phyloP scores from a whole-genome alignment of 2,888 invertebrate genomes.

The Acleris emargana region DNA sequence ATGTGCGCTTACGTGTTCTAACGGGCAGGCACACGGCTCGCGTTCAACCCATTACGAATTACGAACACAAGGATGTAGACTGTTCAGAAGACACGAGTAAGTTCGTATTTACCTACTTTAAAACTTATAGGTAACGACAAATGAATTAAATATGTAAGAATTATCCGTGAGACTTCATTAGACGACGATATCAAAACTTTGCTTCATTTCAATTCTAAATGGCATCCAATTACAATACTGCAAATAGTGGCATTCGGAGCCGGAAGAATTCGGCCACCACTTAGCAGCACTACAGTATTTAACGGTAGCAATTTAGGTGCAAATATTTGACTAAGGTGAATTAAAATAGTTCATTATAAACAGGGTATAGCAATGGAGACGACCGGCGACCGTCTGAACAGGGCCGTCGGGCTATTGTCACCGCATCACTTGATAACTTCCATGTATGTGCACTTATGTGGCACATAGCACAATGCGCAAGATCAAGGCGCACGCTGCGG shows the following conservation, averaged over 20 bases:
- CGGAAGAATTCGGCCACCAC: slow-evolving; percentile 31
- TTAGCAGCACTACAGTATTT: slow-evolving; percentile 29
- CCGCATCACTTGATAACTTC: slow-evolving; percentile 63
- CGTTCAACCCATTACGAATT: slow-evolving; percentile 23
- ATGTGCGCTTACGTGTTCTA: slow-evolving; percentile 29
- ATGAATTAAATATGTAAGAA: too few relatives aligned
- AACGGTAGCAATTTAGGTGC: slow-evolving; percentile 22
- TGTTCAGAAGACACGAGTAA: not conserved
- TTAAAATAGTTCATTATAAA: slow-evolving; percentile 47
- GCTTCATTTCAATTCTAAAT: slow-evolving; percentile 30
- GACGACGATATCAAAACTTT: not conserved
- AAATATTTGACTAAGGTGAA: slow-evolving; percentile 16
- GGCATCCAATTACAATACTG: slow-evolving; percentile 26
- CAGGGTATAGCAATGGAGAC: slow-evolving; percentile 73
- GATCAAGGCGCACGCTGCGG: slow-evolving; percentile 69
- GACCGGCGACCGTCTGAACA: slow-evolving; percentile 77
- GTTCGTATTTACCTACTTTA: not conserved
- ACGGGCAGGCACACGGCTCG: slow-evolving; percentile 20
- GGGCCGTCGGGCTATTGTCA: slow-evolving; percentile 72
- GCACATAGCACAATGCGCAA: slow-evolving; percentile 52
- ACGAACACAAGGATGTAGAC: slow-evolving; percentile 19
- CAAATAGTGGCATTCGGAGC: slow-evolving; percentile 24
- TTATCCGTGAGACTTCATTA: too few relatives aligned
- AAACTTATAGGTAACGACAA: not conserved
- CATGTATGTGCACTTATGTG: slow-evolving; percentile 16